Evolutionary conservation across 2,797 vertebrate species (phyloP).

Genomic region (Schizopygopsis pylzovi): DNA sequence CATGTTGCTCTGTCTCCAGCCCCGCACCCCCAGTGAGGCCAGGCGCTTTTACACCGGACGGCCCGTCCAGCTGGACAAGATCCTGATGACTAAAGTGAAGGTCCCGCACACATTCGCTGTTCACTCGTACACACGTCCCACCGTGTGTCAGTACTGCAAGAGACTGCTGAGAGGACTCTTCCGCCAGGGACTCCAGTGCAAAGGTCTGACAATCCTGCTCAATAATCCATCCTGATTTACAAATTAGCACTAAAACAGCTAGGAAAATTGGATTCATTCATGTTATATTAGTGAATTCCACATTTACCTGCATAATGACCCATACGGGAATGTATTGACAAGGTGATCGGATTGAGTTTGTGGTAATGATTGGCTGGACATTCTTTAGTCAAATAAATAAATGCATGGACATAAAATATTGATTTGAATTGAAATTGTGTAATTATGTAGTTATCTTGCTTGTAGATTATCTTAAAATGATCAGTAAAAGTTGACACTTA

Average conservation of each 20-base stretch:
- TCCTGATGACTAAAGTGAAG: conserved; percentile 90
- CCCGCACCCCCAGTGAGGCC: conserved; percentile 80
- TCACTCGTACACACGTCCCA: conserved; percentile 92
- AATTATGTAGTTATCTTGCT: not conserved
- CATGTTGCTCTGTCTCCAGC: conserved; percentile 61
- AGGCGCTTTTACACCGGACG: conserved; percentile 86
- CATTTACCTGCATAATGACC: not conserved
- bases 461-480: not conserved
- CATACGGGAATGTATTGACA: not conserved
- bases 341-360: not conserved
- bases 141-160: conserved; percentile 93
- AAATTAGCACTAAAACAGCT: not conserved
- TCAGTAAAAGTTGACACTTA: no score
- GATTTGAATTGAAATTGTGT: not conserved
- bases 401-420: not conserved
- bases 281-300: not conserved
- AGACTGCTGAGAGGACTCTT: conserved; percentile 90
- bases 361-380: not conserved
- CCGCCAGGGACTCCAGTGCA: conserved; percentile 92
- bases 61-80: conserved; percentile 91
- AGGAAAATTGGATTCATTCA: not conserved
- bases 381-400: not conserved
- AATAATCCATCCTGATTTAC: not conserved
- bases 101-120: conserved; percentile 93
- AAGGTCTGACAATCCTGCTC: conserved; percentile 77